Conservation (phyloP, 2,797 vertebrate species). For the Pangasius krempfi region DNA sequence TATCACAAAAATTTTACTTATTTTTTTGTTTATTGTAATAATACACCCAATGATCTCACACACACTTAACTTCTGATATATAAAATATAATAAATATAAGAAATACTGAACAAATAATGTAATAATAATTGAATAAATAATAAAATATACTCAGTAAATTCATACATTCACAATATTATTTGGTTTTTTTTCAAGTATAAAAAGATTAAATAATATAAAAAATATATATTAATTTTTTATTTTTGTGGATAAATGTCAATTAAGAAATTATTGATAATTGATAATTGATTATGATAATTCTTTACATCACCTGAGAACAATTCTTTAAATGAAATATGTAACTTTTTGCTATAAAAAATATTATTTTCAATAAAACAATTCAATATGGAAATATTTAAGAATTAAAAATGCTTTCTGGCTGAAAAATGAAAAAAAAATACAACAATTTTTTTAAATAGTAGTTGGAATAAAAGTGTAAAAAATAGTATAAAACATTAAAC, state of each 20-base stretch:
- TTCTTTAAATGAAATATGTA: background rate
- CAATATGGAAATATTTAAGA: background rate
- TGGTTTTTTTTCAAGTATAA: background rate
- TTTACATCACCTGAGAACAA: background rate
- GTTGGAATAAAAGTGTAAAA: background rate
- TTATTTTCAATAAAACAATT: background rate
- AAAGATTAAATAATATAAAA: background rate
- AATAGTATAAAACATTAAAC: background rate
- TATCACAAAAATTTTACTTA: no score
- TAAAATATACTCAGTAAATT: background rate
- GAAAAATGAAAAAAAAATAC: background rate
- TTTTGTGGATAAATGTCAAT: background rate
- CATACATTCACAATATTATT: background rate
- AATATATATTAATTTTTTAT: background rate
- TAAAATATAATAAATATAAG: background rate
- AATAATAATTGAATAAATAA: background rate
- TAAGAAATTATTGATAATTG: no score
- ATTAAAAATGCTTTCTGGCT: background rate
- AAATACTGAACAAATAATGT: background rate
- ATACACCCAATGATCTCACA: background rate
- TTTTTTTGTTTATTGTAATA: background rate
- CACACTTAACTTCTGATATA: background rate
- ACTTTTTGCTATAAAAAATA: background rate
- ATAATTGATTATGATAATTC: no score
- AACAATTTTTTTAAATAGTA: background rate